Evolutionary conservation across 2,888 invertebrate species (phyloP).

Genomic region (Trissolcus brochymenae): DNA sequence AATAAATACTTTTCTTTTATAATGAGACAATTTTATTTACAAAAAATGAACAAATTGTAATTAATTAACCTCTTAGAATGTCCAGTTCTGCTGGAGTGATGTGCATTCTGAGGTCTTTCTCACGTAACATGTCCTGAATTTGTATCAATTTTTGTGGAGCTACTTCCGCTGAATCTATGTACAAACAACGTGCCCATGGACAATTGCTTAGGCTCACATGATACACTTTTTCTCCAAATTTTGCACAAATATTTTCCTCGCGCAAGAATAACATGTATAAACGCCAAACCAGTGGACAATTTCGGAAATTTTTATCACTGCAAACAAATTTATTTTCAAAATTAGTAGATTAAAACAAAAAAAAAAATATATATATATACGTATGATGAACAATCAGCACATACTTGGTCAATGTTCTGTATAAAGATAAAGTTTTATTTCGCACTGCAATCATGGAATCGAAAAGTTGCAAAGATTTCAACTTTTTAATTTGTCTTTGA

Average conservation of each 20-base stretch:
- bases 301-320: conserved; percentile 72
- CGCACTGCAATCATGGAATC: conserved; percentile 64
- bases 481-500: conserved; percentile 65
- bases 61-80: conserved; percentile 78
- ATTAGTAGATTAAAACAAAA: too few relatives aligned
- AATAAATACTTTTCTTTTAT: not conserved
- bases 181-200: conserved; percentile 77
- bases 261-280: conserved; percentile 80
- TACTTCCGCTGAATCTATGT: conserved; percentile 82
- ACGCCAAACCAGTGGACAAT: conserved; percentile 81
- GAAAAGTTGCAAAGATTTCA: conserved; percentile 59
- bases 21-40: not conserved
- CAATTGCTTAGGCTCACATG: conserved; percentile 70
- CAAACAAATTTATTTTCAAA: conserved; percentile 1
- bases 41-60: not conserved
- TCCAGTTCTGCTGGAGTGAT: conserved; percentile 87
- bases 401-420: conserved; percentile 68
- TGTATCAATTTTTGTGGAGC: conserved; percentile 79
- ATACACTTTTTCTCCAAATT: conserved; percentile 72
- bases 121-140: conserved; percentile 86
- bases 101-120: conserved; percentile 85
- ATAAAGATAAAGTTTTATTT: conserved; percentile 70
- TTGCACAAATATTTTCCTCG: conserved; percentile 71
- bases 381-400: conserved; percentile 2
- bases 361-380: not conserved